Base-by-base conservation (phyloP, 2,113 vertebrate species). In the Tympanuchus pallidicinctus region DNA sequence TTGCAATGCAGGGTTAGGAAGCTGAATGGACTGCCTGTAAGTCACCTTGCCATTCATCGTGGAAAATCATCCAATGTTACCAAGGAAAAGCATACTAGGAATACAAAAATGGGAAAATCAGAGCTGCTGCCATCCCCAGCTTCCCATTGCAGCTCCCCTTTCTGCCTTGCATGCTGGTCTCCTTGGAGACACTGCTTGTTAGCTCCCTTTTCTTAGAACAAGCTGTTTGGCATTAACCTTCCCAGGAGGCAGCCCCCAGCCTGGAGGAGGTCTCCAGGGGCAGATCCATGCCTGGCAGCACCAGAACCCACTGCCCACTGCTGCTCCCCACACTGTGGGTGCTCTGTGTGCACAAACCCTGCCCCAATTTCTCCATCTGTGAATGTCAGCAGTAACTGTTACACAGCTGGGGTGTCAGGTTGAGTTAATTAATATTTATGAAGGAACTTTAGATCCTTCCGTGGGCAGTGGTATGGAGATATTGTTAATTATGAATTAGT, bases 311-410 rank as follows among this genome's bases (percentile, higher is more conserved):
- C 48, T 50, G 24, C 24, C 48, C 48, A 50, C 48, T 50, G 22
- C 48, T 88, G 70, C 18, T 74, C 48, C 42, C 59, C 54, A 74
- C 30, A 79, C 73, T 77, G 75, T 82, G 94, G 92, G 92, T 88
- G 88, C 88, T 89, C 75, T 85, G 61, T 86, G 83, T 86, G 88
- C 89, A 78, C 6, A 32, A 86, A 50, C 38, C 40, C 43, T 90
- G 82, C 65, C 96, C 93, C 75, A 82, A 60, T 94, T 96, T 85
- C 88, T 87, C 91, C 93, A 78, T 92, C 89, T 94, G 91, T 60
- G 80, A 87, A 86, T 82, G 78, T 74, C 75, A 86, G 47, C 43
- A 71, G 60, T 88, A 87, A 74, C 65, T 64, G 74, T 87, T 90
- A 77, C 2, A 11, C 67, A 75, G 89, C 40, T 9, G 34, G 61